phyloP scores from a whole-genome alignment of 2,113 vertebrate genomes.

The Chiloscyllium plagiosum region DNA sequence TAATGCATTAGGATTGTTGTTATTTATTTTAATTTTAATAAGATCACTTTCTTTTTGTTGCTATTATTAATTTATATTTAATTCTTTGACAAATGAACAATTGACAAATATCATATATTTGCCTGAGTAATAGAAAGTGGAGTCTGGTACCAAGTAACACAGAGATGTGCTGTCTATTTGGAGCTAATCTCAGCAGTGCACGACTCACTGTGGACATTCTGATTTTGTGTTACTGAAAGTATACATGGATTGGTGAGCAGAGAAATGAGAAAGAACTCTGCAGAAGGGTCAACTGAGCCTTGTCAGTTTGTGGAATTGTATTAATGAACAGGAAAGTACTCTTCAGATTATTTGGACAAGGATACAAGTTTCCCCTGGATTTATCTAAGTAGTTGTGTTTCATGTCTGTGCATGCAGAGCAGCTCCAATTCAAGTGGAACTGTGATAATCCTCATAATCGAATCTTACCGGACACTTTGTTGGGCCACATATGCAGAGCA shows the following conservation, averaged over 20 bases:
- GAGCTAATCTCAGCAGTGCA: not conserved
- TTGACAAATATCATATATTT: not conserved
- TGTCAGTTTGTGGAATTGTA: not conserved
- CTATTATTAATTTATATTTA: no score
- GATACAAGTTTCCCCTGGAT: not conserved
- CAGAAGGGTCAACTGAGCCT: not conserved
- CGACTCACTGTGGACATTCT: not conserved
- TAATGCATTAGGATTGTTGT: no score
- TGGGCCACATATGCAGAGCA: not conserved
- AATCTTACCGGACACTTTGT: not conserved
- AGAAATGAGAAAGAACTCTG: not conserved
- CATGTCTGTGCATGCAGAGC: not conserved
- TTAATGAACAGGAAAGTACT: not conserved
- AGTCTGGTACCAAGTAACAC: not conserved
- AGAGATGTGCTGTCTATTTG: not conserved
- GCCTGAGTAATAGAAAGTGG: not conserved
- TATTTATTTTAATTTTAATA: no score
- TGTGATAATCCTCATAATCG: not conserved
- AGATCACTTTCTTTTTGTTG: no score
- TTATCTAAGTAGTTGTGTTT: not conserved
- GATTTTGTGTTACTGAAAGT: not conserved
- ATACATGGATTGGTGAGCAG: not conserved
- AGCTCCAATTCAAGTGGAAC: not conserved
- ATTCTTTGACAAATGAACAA: no score
- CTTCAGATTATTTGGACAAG: not conserved